These are phyloP conservation scores for Minunthozetes semirufus DNA, from an alignment of 2,888 invertebrate genomes.

Conservation along the genomic window DNA sequence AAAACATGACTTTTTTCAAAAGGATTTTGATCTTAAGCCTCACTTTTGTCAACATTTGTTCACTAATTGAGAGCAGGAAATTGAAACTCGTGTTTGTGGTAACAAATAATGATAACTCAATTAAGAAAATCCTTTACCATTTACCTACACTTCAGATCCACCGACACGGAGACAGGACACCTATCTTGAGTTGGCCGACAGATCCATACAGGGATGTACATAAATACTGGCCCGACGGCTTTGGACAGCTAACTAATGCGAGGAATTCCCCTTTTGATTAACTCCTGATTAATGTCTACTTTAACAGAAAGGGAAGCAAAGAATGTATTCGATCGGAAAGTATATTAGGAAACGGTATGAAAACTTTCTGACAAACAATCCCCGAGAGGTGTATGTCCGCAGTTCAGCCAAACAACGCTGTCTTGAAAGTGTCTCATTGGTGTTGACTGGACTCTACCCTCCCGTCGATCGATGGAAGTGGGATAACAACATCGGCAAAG, in stretches of 20 bases:
- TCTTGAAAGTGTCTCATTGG: slow-evolving; percentile 70
- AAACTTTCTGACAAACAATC: slow-evolving; percentile 34
- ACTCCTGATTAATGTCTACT: neutral
- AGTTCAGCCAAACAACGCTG: slow-evolving; percentile 49
- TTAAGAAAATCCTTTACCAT: too few relatives aligned
- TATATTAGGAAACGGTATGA: slow-evolving; percentile 39
- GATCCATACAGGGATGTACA: slow-evolving; percentile 65
- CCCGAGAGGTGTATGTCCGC: slow-evolving; percentile 17
- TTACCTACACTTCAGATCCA: slow-evolving; percentile 64
- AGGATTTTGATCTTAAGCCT: too few relatives aligned
- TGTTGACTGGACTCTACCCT: slow-evolving; percentile 71
- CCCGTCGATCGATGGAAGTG: slow-evolving; percentile 59
- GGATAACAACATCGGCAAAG: slow-evolving; percentile 50
- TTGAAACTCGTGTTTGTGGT: too few relatives aligned
- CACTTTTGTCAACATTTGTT: too few relatives aligned
- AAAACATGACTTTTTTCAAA: too few relatives aligned
- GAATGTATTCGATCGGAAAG: slow-evolving; percentile 29
- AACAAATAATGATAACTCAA: too few relatives aligned
- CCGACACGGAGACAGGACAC: slow-evolving; percentile 83
- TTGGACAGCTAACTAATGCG: slow-evolving; percentile 63
- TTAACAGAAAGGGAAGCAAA: slow-evolving; percentile 23
- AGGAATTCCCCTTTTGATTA: neutral
- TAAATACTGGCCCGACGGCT: slow-evolving; percentile 73
- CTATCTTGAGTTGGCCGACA: slow-evolving; percentile 67
- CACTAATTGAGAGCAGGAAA: too few relatives aligned